Percentiles rank a stretch among this genome's conserved stretches.
Conservation (phyloP, 1,140 invertebrate genomes). For the Akabosia matsudoensis region DNA sequence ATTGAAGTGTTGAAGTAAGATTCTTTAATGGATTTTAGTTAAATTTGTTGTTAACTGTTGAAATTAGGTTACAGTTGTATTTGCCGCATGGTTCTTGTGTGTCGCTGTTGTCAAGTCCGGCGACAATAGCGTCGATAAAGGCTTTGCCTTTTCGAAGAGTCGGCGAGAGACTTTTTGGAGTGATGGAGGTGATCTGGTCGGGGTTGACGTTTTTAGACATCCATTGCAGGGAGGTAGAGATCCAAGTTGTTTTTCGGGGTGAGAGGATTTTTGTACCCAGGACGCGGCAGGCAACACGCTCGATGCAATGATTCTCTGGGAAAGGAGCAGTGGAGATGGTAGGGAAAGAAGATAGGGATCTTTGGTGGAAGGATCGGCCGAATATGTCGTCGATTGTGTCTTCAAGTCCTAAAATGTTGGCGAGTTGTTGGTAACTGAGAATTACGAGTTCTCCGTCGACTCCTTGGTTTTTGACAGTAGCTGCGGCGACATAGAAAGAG, state of each 20-base stretch:
- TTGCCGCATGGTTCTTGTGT: background rate
- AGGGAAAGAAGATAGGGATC: no score
- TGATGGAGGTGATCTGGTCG: background rate
- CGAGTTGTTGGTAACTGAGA: background rate
- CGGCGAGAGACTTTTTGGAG: no score
- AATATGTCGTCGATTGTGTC: background rate
- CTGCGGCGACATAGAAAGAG: background rate
- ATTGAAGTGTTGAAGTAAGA: no score
- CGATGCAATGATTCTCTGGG: no score
- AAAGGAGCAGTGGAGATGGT: no score
- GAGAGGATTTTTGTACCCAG: no score
- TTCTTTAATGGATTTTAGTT: no score
- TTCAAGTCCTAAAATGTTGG: background rate
- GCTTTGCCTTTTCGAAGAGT: background rate
- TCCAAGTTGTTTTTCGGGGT: background rate
- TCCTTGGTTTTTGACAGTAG: background rate
- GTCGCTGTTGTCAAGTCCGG: background rate
- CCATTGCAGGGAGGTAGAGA: background rate
- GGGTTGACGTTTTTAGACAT: background rate
- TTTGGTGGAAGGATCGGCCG: background rate
- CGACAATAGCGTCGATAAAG: background rate
- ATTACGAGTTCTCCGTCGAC: background rate
- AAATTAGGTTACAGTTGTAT: no score
- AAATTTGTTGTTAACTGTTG: no score
- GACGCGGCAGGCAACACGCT: no score